Percentiles rank a stretch among this genome's conserved stretches.
These are phyloP conservation scores for Cryptotis parvus DNA, from an alignment of 2,113 vertebrate species.

Conservation along the genomic window DNA sequence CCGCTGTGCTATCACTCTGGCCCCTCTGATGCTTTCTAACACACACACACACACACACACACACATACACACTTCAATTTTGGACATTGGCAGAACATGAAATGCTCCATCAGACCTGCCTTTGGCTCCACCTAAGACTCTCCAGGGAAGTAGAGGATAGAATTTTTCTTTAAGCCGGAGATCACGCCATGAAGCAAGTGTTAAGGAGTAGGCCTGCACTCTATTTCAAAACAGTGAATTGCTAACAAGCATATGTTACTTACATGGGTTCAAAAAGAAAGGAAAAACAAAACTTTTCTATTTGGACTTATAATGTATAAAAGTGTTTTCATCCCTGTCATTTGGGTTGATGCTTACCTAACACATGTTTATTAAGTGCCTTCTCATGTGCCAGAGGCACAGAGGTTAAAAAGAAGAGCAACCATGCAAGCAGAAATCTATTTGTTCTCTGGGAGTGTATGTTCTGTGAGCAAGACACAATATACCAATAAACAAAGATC, in stretches of 20 bases:
- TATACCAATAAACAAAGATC: neutral
- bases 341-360: neutral
- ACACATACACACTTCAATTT: neutral
- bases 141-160: neutral
- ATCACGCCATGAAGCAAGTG: neutral
- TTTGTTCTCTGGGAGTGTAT: neutral
- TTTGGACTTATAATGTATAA: neutral
- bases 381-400: neutral
- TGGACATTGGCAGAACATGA: neutral
- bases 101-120: neutral
- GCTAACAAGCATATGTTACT: neutral
- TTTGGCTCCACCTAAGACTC: neutral
- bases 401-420: slow-evolving; percentile 35
- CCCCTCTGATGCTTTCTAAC: too few relatives aligned
- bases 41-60: too few relatives aligned
- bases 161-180: neutral
- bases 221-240: neutral
- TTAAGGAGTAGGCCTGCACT: neutral
- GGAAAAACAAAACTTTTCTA: neutral
- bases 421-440: neutral
- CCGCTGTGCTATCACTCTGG: too few relatives aligned
- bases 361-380: neutral
- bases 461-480: neutral
- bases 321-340: neutral
- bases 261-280: neutral